phyloP scores from a whole-genome alignment of 2,888 invertebrate species.

The Microdon myrmicae region DNA sequence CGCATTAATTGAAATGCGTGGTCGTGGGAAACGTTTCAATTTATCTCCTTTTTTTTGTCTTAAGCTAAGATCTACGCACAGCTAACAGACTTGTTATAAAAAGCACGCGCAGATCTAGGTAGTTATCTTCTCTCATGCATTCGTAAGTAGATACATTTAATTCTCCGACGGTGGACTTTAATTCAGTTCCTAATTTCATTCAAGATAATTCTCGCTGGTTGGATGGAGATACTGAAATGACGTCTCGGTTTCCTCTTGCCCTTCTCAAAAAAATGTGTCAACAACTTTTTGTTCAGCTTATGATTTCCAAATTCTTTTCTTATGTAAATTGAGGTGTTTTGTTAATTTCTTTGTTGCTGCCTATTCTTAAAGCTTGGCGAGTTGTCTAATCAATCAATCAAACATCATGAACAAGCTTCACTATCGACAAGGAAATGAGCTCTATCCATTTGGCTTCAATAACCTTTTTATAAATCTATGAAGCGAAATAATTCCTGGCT shows the following conservation, averaged over 20 bases:
- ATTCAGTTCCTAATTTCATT: constrained; percentile 26
- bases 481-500: too few relatives aligned
- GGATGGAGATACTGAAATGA: background rate
- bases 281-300: constrained; percentile 12
- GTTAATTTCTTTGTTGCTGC: too few relatives aligned
- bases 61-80: too few relatives aligned
- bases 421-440: constrained; percentile 2
- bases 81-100: too few relatives aligned
- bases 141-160: too few relatives aligned
- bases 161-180: too few relatives aligned
- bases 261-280: too few relatives aligned
- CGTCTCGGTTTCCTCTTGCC: background rate
- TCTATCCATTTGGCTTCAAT: constrained; percentile 10
- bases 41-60: background rate
- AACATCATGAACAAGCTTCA: too few relatives aligned
- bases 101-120: too few relatives aligned
- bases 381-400: too few relatives aligned
- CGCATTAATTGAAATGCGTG: constrained; percentile 10
- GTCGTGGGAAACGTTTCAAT: constrained; percentile 29
- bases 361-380: too few relatives aligned
- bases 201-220: constrained; percentile 9
- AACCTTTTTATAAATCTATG: constrained; percentile 18
- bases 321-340: background rate
- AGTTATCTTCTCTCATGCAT: too few relatives aligned
- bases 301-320: background rate